Base-by-base conservation (phyloP, 2,888 invertebrate genomes). In the Campoletis raptor region DNA sequence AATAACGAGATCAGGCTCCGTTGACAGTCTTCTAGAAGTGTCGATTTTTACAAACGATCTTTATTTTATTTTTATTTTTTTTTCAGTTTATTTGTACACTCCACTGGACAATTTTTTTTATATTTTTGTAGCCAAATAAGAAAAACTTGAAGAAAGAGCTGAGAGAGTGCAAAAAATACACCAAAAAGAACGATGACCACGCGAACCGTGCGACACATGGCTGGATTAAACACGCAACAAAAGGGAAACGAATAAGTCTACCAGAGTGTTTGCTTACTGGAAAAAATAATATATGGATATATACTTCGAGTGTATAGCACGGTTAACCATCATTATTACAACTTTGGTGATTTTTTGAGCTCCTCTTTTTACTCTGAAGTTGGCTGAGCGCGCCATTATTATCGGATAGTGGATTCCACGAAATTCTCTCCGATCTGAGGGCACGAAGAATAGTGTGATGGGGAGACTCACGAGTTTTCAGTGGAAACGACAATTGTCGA, bases 281-380 rank as follows among this genome's bases (percentile, higher is more conserved):
- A n/a, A 18, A 42, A 79, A 24, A 18, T 45, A 42, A 36, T 86
- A 88, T 42, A 57, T 72, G 67, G 79, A 86, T 87, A 87, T 80
- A 18, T 15, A 15, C 42, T 40, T 66, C 42, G 52, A 45, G 57
- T 89, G 90, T 87, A 89, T 90, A 87, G 88, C 87, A 86, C 85
- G 85, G 89, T 90, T 40, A 54, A 57, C 81, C 66, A 89, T 92
- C 85, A 91, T 93, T 91, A 93, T 92, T 91, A 92, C 87, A 87
- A 77, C 78, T 64, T 81, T 54, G 86, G 76, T 83, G 85, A 81
- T 83, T 87, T 87, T 78, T 86, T 24, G 52, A 42, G 81, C 82
- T 86, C 57, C 85, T 88, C 88, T 88, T 89, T 89, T 89, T 88
- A 76, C 88, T 86, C 85, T 45, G 81, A 84, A 86, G 57, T 85